Evolutionary conservation across 2,113 vertebrate genomes (phyloP).

Genomic region (Pluvialis apricaria): DNA sequence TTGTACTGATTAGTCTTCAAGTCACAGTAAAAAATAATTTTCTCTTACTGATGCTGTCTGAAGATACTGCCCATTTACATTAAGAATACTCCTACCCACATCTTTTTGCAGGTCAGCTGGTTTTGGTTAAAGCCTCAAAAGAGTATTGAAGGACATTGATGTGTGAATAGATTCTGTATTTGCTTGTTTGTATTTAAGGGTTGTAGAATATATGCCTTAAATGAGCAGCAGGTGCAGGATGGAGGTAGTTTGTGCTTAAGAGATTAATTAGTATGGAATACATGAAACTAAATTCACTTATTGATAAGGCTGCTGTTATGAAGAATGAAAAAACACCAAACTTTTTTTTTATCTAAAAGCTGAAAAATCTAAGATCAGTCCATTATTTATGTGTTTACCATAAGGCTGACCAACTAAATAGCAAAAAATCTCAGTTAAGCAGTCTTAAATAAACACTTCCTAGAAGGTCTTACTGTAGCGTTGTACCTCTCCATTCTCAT

Average conservation of each 20-base stretch:
- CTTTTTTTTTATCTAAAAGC: neutral
- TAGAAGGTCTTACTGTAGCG: neutral
- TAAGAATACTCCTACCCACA: neutral
- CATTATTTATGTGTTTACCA: neutral
- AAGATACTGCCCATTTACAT: neutral
- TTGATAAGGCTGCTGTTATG: neutral
- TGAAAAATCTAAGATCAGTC: neutral
- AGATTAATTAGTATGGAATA: neutral
- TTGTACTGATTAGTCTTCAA: conserved; percentile 48
- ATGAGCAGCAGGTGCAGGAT: neutral
- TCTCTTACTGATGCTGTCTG: neutral
- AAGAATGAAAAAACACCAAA: neutral
- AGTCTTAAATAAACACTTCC: neutral
- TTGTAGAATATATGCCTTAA: neutral
- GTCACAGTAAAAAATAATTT: conserved; percentile 37
- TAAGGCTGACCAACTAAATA: neutral
- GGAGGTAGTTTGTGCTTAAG: neutral
- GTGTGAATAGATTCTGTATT: neutral
- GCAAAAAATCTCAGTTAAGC: neutral
- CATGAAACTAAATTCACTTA: neutral
- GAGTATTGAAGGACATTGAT: neutral
- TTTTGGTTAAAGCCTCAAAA: neutral
- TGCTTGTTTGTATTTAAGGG: neutral
- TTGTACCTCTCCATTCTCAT: neutral
- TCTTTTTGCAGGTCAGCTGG: neutral